These are phyloP conservation scores for Albula goreensis DNA, from an alignment of 2,113 vertebrate species.

Conservation along the genomic window DNA sequence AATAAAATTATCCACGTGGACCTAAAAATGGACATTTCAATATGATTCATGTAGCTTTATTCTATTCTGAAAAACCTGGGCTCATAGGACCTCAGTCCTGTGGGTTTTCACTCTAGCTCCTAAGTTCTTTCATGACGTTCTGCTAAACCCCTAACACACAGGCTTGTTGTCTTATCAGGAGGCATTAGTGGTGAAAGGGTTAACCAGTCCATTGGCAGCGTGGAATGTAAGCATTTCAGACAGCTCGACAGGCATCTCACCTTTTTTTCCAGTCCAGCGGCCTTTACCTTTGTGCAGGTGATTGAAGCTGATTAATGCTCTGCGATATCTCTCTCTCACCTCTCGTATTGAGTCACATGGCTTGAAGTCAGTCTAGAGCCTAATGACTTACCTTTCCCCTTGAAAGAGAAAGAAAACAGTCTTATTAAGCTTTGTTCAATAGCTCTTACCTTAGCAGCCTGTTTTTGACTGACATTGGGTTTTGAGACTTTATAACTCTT, in stretches of 20 bases:
- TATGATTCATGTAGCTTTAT: no score
- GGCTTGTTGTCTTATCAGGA: neutral
- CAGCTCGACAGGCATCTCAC: constrained; percentile 38
- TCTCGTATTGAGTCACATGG: neutral
- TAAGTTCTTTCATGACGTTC: neutral
- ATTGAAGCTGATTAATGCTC: constrained; percentile 38
- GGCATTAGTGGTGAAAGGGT: constrained; percentile 25
- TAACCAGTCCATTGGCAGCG: constrained; percentile 28
- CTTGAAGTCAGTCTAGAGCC: neutral
- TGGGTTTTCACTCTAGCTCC: no score
- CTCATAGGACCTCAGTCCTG: no score
- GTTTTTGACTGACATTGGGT: constrained; percentile 11
- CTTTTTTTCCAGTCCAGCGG: constrained; percentile 33
- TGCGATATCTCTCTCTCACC: neutral
- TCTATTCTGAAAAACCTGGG: no score
- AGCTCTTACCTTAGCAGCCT: no score
- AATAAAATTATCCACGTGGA: no score
- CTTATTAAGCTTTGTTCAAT: no score
- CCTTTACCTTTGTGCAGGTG: neutral
- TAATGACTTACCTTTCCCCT: constrained; percentile 1
- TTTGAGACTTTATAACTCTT: constrained; percentile 5
- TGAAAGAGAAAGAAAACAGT: constrained; percentile 1
- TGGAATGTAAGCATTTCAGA: constrained; percentile 34
- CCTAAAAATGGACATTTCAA: no score
- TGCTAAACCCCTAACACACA: neutral